These are phyloP conservation scores for Nymphicus hollandicus DNA, from an alignment of 2,113 vertebrate genomes.

Conservation along the genomic window DNA sequence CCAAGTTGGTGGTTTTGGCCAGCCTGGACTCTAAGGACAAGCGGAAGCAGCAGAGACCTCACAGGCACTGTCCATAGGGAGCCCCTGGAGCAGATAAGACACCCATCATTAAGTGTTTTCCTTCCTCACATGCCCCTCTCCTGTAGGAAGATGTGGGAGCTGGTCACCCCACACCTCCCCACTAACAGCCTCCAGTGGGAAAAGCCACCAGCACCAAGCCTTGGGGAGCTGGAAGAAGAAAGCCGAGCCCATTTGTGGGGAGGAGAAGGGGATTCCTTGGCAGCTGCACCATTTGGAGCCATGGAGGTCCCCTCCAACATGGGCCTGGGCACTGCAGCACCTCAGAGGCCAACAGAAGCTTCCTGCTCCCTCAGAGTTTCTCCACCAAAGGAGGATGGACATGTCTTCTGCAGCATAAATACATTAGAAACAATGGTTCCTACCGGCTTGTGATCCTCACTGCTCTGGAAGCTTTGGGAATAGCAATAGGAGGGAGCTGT, in stretches of 20 bases:
- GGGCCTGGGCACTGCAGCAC: neutral
- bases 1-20: neutral
- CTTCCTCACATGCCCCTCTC: neutral
- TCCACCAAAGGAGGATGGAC: neutral
- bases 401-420: neutral
- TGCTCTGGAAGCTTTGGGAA: neutral
- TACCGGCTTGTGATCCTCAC: neutral
- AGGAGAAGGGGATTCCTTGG: neutral
- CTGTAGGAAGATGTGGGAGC: accelerated
- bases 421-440: neutral
- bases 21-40: neutral
- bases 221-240: neutral
- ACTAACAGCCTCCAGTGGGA: neutral
- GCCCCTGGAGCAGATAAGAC: no score
- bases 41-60: neutral
- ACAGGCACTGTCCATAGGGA: neutral
- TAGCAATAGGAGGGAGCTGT: neutral
- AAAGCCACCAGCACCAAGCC: neutral
- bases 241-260: neutral
- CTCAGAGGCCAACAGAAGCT: neutral
- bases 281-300: neutral
- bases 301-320: accelerated
- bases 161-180: neutral
- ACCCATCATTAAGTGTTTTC: neutral
- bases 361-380: accelerated